phyloP scores from a whole-genome alignment of 37 sponge, comb jelly and placozoan species.

The Agelas oroides region DNA sequence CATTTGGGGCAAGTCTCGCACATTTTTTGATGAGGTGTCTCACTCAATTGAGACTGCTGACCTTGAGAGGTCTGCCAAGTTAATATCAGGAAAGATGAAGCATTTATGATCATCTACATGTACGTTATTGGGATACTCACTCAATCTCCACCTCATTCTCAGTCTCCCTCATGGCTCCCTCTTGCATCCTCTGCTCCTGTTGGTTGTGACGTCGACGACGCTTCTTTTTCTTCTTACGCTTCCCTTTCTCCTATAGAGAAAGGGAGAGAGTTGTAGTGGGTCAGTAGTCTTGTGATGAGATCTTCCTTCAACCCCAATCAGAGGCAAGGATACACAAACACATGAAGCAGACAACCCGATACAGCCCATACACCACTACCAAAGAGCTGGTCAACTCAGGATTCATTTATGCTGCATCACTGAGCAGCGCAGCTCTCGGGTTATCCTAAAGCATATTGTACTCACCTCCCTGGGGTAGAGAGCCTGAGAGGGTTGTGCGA shows the following conservation, averaged over 20 bases:
- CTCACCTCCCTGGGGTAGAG: constrained; percentile 45
- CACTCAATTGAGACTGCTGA: no score
- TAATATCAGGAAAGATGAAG: no score
- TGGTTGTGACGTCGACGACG: constrained; percentile 28
- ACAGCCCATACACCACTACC: no score
- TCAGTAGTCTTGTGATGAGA: constrained; percentile 37
- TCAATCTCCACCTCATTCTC: constrained; percentile 53
- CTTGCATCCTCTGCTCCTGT: constrained; percentile 9
- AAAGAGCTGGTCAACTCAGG: no score
- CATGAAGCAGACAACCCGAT: no score
- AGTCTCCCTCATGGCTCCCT: constrained; percentile 1
- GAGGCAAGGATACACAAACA: not conserved
- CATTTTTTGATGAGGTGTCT: no score
- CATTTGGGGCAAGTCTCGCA: no score
- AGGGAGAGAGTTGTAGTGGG: constrained; percentile 7
- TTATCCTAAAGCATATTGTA: no score
- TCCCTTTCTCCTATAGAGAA: constrained; percentile 28
- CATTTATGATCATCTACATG: no score
- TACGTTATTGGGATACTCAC: not conserved
- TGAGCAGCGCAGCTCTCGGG: no score
- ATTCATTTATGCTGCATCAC: no score
- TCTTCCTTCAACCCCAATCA: constrained; percentile 55
- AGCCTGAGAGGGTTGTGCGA: not conserved
- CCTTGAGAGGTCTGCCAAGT: no score
- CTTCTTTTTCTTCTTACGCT: constrained; percentile 57